A percentile compares a stretch with the other conserved stretches of the same genome.
phyloP scores from a whole-genome alignment of 2,797 vertebrate species.

The Balearica regulorum region DNA sequence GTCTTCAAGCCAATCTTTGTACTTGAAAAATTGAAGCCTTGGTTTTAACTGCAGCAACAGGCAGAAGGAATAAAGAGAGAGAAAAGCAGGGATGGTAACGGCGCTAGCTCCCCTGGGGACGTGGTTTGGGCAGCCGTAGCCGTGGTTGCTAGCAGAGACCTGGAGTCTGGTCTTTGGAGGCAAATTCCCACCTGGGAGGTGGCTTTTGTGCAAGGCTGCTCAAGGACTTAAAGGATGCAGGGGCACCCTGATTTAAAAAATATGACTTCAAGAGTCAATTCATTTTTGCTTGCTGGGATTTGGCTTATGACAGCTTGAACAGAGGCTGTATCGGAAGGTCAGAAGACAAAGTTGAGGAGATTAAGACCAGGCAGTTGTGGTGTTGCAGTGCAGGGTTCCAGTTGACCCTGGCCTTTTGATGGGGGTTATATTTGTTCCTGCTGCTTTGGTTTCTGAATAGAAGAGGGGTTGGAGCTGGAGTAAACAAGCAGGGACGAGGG shows the following conservation, averaged over 20 bases:
- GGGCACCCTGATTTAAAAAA: not conserved
- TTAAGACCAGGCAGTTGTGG: not conserved
- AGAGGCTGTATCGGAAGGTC: not conserved
- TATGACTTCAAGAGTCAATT: not conserved
- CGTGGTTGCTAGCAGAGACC: not conserved
- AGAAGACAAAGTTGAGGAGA: not conserved
- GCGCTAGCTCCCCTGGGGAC: not conserved
- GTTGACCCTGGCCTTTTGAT: not conserved
- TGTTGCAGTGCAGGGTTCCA: not conserved
- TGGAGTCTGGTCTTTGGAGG: not conserved
- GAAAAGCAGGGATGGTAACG: not conserved
- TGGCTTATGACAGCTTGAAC: not conserved
- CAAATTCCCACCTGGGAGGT: not conserved
- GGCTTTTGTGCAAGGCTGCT: not conserved
- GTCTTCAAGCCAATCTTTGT: not conserved
- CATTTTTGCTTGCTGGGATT: not conserved
- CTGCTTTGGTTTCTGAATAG: not conserved
- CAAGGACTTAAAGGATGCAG: not conserved
- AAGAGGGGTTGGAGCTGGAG: not conserved
- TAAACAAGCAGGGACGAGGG: not conserved
- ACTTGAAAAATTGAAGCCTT: not conserved
- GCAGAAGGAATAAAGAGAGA: not conserved
- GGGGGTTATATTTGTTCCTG: not conserved
- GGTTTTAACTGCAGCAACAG: not conserved
- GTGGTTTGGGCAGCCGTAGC: not conserved